Base-by-base conservation (phyloP, 2,888 invertebrate species). In the Drosophila barbarae region DNA sequence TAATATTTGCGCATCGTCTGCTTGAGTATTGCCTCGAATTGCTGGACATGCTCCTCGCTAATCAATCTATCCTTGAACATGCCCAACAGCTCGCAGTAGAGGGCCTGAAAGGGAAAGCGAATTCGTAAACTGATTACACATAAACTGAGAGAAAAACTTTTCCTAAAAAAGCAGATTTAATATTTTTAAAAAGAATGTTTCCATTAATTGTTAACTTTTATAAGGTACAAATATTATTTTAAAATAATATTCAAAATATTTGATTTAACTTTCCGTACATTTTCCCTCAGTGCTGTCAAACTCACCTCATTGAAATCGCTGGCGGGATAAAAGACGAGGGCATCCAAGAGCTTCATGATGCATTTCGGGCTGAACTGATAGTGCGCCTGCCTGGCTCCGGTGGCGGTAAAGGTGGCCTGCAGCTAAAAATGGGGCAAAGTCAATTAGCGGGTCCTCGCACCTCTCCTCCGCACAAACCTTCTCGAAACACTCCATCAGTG, bases 1-100 rank as follows among this genome's bases (percentile, higher is more conserved):
- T 74, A 77, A 55, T 88, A 86, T 77, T 88, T 86, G 84, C 88
- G 71, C 84, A 92, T 87, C 18, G 88, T 90, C 41, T 91, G 91
- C 71, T 91, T 90, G 1, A 94, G 87, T 60, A 96, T 92, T 12
- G 90, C 87, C 74, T 93, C 92, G 82, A 94, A 95, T 81, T 91
- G 91, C n/a, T 89, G 88, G 60, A 91, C 91, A 69, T 95, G 94
- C 26, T 93, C 92, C 6, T 91, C 90, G 21, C 91, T 92, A 2
- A 93, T 92, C 23, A 97, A 90, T 74, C 94, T 92, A 86, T 96
- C 95, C 72, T 92, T 91, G 88, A 97, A 97, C 84, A 95, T 91
- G 65, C 93, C 90, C 60, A 92, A 90, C 2, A 94, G 93, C 91
- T 97, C 97, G 75, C 95, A 93, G 32, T 92, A 90, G 74, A 95